Evolutionary conservation across 2,888 invertebrate genomes (phyloP), one percentile per base, ranked within the genome.

Genomic region (Parnassius smintheus): DNA sequence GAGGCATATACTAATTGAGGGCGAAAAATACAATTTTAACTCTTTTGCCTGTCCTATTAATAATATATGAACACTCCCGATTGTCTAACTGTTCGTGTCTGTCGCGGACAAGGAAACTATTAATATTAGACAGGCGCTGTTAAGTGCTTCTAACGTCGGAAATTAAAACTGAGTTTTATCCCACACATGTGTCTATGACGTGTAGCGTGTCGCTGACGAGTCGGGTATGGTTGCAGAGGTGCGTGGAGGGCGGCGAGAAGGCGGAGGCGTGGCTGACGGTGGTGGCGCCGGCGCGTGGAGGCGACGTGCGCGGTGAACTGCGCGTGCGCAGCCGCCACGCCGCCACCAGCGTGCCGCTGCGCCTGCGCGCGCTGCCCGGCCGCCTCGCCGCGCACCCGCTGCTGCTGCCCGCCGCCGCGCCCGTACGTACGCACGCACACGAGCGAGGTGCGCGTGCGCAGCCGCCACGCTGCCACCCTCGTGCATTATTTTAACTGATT

Each of bases 221-320:
- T 3, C 10, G 42, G 11, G 11, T 25, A n/a, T 53, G 35, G n/a
- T 13, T 49, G 52, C 65, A 63, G 65, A 61, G 62, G 56, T 63
- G 65, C 53, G 63, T 63, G 55, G 59, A 25, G 56, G 62, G 64
- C 58, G 70, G 68, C 49, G 62, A 61, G 56, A 64, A 61, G 65
- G 64, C 64, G 66, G 64, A 42, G 64, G 76, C 69, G 65, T 70
- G 71, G 72, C 74, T 80, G 63, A 74, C 76, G 60, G 72, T 78
- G 74, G 78, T 76, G 72, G 81, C 80, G 72, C 76, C 77, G 64
- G 77, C 78, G 71, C 75, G 76, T 8, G 74, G 72, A 67, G 75
- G 78, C 50, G 53, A 57, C 50, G 66, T 70, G 64, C 65, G 66
- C 59, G 74, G 74, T 49, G 62, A 52, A 51, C 63, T 68, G 68